A percentile compares a stretch with the other conserved stretches of the same genome.
phyloP scores from a whole-genome alignment of 2,797 vertebrate species.

The Echeneis naucrates region DNA sequence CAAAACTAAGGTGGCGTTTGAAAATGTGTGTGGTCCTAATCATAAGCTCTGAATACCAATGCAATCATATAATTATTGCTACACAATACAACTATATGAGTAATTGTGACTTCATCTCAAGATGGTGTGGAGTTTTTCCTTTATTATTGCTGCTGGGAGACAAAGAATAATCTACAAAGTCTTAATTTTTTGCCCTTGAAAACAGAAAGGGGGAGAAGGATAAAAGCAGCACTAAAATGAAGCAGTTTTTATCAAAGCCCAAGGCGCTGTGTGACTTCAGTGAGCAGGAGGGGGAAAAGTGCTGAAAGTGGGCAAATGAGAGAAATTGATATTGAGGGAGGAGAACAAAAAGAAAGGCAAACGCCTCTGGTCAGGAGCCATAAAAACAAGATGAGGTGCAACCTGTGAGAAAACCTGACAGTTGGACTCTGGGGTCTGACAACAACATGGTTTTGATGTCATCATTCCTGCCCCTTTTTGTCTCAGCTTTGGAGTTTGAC shows the following conservation, averaged over 20 bases:
- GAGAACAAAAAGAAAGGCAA: conserved; percentile 21
- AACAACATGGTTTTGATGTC: conserved; percentile 65
- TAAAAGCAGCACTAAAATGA: conserved; percentile 24
- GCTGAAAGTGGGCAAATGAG: conserved; percentile 34
- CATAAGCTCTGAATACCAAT: too few relatives aligned
- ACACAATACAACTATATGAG: too few relatives aligned
- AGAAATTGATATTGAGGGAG: conserved; percentile 23
- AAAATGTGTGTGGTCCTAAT: too few relatives aligned
- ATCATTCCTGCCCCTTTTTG: conserved; percentile 49
- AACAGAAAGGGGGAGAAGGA: conserved; percentile 3
- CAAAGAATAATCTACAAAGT: conserved; percentile 19
- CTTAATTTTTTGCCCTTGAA: conserved; percentile 27
- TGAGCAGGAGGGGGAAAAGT: conserved; percentile 12
- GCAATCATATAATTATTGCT: too few relatives aligned
- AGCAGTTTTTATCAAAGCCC: conserved; percentile 42
- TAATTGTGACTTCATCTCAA: too few relatives aligned
- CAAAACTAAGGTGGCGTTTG: too few relatives aligned
- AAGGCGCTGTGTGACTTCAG: conserved; percentile 21
- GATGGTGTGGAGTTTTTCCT: too few relatives aligned
- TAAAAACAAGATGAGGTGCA: conserved; percentile 34
- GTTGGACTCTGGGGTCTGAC: conserved; percentile 56
- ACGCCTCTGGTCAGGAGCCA: conserved; percentile 27
- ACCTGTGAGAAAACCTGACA: conserved; percentile 53
- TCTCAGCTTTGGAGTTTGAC: conserved; percentile 55
- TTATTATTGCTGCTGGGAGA: not conserved